Base-by-base conservation (phyloP, 30 jellyfish, hydroid and myxozoan genomes). In the Morbakka virulenta region DNA sequence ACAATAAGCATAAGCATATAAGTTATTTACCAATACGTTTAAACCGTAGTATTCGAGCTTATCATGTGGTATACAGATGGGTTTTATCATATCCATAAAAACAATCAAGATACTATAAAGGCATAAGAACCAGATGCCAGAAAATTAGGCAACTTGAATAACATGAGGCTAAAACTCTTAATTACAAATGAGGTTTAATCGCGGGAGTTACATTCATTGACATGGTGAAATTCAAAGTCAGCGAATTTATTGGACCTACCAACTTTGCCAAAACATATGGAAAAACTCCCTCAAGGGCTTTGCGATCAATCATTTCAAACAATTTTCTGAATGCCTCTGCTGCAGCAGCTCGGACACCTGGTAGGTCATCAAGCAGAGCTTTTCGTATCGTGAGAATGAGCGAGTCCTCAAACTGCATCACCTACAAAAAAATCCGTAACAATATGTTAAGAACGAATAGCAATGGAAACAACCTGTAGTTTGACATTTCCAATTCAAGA, bases 261-360 rank as follows among this genome's bases (percentile, higher is more conserved):
- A 92, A 78, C 53, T 92, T 92, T 52, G 85, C 70, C 34, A 92
- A 88, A 24, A 92, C 96, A 52, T 51, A 35, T 4, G 98, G 95
- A 12, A 92, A 67, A 3, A 86, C 88, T 11, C 98, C 98, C 62
- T 92, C 98, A 69, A 92, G 62, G 20, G 98, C 95, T 49, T 83
- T 80, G 62, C 79, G 95, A 9, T 89, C 96, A 68, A 92, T 92
- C 12, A 94, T 85, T 50, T 85, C 92, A 52, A 84, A 95, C 50
- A 92, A 72, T 32, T 75, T 78, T 64, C 85, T 95, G 72, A 92
- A 92, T 26, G 98, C 92, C 67, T 75, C 78, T 4, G 95, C 95
- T 22, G 98, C 98, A 27, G 96, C 94, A 26, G 32, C 72, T 32
- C 98, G 70, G 36, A 92, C 98, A 14, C 85, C 96, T 0, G 98